Conservation (phyloP, 2,888 invertebrate genomes). For the Drosophila barbarae region DNA sequence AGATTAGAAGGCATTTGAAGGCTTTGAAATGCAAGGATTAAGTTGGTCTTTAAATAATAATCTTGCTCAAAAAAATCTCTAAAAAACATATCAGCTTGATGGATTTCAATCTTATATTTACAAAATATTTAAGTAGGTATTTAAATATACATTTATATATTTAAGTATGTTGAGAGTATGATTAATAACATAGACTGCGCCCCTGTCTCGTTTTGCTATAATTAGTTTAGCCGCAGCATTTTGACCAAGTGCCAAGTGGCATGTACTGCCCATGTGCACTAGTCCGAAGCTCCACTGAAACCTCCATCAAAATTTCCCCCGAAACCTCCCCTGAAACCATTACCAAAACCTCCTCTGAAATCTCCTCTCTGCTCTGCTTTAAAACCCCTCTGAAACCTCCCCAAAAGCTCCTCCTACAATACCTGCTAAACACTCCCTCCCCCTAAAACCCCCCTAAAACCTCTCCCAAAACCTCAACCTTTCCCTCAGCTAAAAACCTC, state of each 20-base stretch:
- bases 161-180: background rate
- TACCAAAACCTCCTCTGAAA: background rate
- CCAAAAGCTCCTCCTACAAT: background rate
- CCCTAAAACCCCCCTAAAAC: background rate
- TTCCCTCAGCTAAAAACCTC: background rate
- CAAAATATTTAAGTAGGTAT: background rate
- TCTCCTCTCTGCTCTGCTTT: background rate
- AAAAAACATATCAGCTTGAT: background rate
- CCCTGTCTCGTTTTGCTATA: conserved; percentile 51
- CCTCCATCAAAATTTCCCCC: background rate
- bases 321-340: background rate
- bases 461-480: background rate
- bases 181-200: background rate
- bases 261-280: conserved; percentile 31
- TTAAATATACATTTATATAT: background rate
- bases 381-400: background rate
- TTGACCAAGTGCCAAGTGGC: conserved; percentile 50
- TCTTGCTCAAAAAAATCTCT: background rate
- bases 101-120: background rate
- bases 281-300: background rate
- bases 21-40: background rate
- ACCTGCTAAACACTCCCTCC: too few species aligned
- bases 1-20: background rate
- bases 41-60: background rate
- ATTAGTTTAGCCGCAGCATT: conserved; percentile 57